Evolutionary conservation across 1,140 invertebrate genomes (phyloP).

Genomic region (Heliconius hermathena): DNA sequence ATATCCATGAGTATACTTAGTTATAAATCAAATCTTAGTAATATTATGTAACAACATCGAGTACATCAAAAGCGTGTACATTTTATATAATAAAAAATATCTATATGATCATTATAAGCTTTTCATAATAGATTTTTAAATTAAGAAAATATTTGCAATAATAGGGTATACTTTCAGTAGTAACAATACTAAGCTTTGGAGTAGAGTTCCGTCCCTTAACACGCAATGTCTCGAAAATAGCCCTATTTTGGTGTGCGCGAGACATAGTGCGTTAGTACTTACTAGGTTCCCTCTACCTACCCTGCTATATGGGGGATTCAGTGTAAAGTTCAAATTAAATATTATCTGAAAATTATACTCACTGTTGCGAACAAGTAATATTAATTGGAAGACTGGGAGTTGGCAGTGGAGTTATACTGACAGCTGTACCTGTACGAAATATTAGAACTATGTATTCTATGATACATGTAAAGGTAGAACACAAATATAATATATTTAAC

Average conservation of each 20-base stretch:
- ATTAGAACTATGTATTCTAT: not conserved
- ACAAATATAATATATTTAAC: not conserved
- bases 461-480: not conserved
- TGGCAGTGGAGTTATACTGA: conserved; percentile 65
- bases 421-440: conserved; percentile 62
- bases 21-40: conserved; percentile 42
- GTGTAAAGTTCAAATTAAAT: not conserved
- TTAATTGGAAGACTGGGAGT: conserved; percentile 53
- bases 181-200: no score
- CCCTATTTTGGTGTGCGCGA: not conserved
- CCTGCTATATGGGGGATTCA: not conserved
- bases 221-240: not conserved
- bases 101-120: conserved; percentile 24
- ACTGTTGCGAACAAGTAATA: conserved; percentile 70
- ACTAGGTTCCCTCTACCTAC: not conserved
- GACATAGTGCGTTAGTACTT: not conserved
- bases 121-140: not conserved
- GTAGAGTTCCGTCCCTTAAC: not conserved
- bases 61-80: conserved; percentile 39
- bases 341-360: conserved; percentile 50
- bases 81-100: conserved; percentile 39
- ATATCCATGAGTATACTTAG: conserved; percentile 64
- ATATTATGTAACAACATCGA: conserved; percentile 51
- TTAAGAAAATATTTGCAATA: not conserved
- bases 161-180: no score